Percentiles rank a stretch among this genome's conserved stretches.
Evolutionary conservation across 2,888 invertebrate species (phyloP).

Genomic region (Drosophila paramelanica): DNA sequence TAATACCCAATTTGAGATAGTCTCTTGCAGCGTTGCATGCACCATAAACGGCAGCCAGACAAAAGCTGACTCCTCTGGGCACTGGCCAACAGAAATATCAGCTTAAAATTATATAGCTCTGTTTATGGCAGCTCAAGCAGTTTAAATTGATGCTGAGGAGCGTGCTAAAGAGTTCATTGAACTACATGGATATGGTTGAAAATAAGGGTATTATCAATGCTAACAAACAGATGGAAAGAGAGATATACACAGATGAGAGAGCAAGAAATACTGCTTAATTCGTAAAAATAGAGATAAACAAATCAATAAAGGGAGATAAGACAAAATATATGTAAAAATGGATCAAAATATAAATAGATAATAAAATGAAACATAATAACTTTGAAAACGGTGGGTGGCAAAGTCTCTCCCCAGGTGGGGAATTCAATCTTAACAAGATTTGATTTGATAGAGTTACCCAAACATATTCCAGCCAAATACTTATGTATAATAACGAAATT

Average conservation of each 20-base stretch:
- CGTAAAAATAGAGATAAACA: too few species aligned
- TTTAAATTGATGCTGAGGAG: too few species aligned
- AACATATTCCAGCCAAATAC: constrained; percentile 11
- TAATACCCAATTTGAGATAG: constrained; percentile 38
- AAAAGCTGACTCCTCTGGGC: constrained; percentile 39
- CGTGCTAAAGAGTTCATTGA: too few species aligned
- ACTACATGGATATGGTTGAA: too few species aligned
- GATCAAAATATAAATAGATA: too few species aligned
- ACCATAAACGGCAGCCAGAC: constrained; percentile 18
- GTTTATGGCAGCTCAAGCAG: too few species aligned
- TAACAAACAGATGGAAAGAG: background rate
- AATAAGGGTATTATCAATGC: too few species aligned
- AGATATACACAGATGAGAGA: background rate
- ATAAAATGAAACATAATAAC: too few species aligned
- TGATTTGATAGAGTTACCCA: background rate
- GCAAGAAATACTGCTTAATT: background rate
- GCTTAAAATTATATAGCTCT: background rate
- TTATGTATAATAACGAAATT: constrained; percentile 11
- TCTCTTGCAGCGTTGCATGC: constrained; percentile 7
- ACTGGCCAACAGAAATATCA: background rate
- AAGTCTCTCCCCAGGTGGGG: too few species aligned
- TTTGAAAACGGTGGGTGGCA: too few species aligned
- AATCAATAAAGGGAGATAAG: too few species aligned
- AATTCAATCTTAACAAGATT: background rate
- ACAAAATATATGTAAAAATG: too few species aligned